Evolutionary conservation across 2,797 vertebrate species (phyloP).

Genomic region (Phylloscopus collybita): DNA sequence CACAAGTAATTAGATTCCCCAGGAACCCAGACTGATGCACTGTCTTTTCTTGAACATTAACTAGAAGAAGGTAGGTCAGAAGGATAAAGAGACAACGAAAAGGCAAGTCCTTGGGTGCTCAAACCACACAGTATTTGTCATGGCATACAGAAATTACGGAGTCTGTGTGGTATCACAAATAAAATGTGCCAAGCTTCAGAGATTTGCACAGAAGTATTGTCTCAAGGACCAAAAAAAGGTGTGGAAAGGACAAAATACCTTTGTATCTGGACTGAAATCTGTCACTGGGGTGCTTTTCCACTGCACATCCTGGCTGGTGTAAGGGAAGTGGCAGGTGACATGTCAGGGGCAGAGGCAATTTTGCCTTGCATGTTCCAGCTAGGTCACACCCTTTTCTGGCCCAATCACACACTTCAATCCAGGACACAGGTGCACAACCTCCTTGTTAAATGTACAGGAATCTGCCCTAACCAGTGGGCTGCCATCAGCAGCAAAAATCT

Average conservation of each 20-base stretch:
- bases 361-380: background rate
- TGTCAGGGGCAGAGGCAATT: fast-evolving
- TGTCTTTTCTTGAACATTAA: background rate
- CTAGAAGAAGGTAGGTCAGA: background rate
- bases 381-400: background rate
- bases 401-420: background rate
- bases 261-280: background rate
- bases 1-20: background rate
- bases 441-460: background rate
- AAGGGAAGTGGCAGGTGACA: background rate
- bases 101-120: background rate
- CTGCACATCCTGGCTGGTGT: background rate
- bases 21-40: background rate
- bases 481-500: background rate
- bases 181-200: background rate
- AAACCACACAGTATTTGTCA: background rate
- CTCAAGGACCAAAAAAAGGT: background rate
- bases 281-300: background rate
- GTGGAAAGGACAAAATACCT: background rate
- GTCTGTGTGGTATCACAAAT: background rate
- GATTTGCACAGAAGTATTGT: background rate
- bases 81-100: fast-evolving
- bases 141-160: background rate
- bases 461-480: background rate
- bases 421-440: background rate